Base-by-base conservation (phyloP, 1,140 invertebrate species). In the Sinella curviseta region DNA sequence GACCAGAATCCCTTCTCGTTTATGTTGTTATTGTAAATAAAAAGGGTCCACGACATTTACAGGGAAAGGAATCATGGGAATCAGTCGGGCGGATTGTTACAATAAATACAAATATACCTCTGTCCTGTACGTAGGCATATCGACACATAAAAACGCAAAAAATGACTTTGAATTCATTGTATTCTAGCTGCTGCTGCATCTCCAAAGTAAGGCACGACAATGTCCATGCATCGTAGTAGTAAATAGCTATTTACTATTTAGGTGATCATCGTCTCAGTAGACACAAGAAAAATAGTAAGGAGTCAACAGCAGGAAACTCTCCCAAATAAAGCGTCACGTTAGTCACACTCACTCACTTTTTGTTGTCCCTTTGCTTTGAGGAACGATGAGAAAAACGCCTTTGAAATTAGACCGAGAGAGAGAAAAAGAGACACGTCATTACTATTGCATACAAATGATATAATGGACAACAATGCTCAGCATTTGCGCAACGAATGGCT, bases 51-150 rank as follows among this genome's bases (percentile, higher is more conserved):
- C 39, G 20, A 48, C 8, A 12, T 48, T 48, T 48, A 48, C 39
- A 48, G 39, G 24, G 24, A n/a, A 8, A 70, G 65, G 65, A 70
- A 70, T 70, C 65, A 70, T 70, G 65, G 65, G 65, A 70, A 70
- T 70, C 65, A 31, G 31, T 70, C 31, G 28, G 31, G 65, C 24
- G 65, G 31, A 70, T 30, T n/a, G n/a, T n/a, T n/a, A n/a, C n/a
- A n/a, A n/a, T n/a, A n/a, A n/a, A n/a, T n/a, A n/a, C n/a, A n/a
- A n/a, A n/a, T n/a, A n/a, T n/a, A n/a, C n/a, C n/a, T n/a, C n/a
- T n/a, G n/a, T n/a, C n/a, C n/a, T n/a, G n/a, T n/a, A n/a, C n/a
- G 20, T 20, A 48, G 20, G 8, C 8, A 48, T 12, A 20, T 48
- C 8, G 8, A 48, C 39, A 48, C 39, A 48, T 48, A 48, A 48